phyloP scores from a whole-genome alignment of 2,113 vertebrate species.

The Hystrix cristata region DNA sequence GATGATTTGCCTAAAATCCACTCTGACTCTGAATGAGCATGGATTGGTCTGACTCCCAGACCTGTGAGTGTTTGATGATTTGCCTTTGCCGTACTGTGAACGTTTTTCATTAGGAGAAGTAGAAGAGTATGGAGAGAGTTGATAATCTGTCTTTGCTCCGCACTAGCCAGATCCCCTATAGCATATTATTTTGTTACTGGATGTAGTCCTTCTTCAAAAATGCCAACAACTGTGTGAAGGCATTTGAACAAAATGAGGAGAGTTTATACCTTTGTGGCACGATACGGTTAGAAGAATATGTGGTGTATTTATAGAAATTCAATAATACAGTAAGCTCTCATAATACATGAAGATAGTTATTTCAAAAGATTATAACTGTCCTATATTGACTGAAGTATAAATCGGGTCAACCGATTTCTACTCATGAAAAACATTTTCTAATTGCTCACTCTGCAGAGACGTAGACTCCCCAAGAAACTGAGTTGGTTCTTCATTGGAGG shows the following conservation, averaged over 20 bases:
- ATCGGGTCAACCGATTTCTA: not conserved
- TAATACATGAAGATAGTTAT: not conserved
- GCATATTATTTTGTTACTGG: not conserved
- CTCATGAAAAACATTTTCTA: conserved; percentile 23
- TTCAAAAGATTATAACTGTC: not conserved
- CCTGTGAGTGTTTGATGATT: not conserved
- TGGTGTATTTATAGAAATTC: not conserved
- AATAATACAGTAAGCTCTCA: not conserved
- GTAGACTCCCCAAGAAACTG: not conserved
- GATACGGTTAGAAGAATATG: not conserved
- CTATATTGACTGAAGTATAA: not conserved
- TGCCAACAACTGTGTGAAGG: not conserved
- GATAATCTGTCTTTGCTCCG: not conserved
- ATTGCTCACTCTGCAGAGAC: not conserved
- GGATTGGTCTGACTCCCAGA: not conserved
- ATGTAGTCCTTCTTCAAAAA: conserved; percentile 14
- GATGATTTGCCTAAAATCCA: not conserved
- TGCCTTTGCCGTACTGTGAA: not conserved
- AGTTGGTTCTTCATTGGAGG: not conserved
- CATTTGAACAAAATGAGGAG: not conserved
- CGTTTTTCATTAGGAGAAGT: not conserved
- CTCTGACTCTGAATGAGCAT: not conserved
- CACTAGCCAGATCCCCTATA: not conserved
- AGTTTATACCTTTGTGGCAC: conserved; percentile 3
- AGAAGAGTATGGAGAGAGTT: not conserved